Evolutionary conservation across 2,113 vertebrate genomes (phyloP).

Genomic region (Delphinapterus leucas): DNA sequence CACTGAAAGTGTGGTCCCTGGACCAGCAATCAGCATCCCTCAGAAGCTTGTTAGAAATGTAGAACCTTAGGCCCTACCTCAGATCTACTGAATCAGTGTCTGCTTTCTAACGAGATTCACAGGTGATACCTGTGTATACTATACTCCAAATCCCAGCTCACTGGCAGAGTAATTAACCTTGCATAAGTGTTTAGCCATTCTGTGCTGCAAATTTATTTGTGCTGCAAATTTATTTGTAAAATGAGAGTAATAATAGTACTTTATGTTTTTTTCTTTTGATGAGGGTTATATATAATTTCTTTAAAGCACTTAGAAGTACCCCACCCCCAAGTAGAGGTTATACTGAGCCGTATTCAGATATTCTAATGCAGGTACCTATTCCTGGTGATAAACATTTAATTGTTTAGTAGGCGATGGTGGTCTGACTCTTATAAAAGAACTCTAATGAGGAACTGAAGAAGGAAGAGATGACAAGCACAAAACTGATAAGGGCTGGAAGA

Average conservation of each 20-base stretch:
- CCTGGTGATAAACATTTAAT: not conserved
- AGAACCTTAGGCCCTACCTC: not conserved
- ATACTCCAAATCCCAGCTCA: not conserved
- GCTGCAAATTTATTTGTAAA: conserved; percentile 21
- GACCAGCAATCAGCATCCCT: not conserved
- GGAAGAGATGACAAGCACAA: not conserved
- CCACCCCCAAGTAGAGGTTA: not conserved
- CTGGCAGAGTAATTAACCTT: not conserved
- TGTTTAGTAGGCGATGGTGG: not conserved
- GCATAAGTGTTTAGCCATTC: not conserved
- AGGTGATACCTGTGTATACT: not conserved
- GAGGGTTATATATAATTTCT: not conserved
- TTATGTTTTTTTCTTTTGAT: not conserved
- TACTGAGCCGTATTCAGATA: not conserved
- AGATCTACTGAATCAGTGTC: not conserved
- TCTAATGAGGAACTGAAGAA: not conserved
- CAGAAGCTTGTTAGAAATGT: conserved; percentile 6
- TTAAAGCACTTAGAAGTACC: not conserved
- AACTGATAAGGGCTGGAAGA: not conserved
- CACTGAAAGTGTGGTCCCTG: not conserved
- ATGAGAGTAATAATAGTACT: not conserved
- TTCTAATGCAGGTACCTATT: not conserved
- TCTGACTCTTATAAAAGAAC: not conserved
- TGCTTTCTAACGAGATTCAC: not conserved
- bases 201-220: conserved; percentile 5